A percentile compares a stretch with the other conserved stretches of the same genome.
phyloP scores from a whole-genome alignment of 2,888 invertebrate species.

The Pyrgus malvae region DNA sequence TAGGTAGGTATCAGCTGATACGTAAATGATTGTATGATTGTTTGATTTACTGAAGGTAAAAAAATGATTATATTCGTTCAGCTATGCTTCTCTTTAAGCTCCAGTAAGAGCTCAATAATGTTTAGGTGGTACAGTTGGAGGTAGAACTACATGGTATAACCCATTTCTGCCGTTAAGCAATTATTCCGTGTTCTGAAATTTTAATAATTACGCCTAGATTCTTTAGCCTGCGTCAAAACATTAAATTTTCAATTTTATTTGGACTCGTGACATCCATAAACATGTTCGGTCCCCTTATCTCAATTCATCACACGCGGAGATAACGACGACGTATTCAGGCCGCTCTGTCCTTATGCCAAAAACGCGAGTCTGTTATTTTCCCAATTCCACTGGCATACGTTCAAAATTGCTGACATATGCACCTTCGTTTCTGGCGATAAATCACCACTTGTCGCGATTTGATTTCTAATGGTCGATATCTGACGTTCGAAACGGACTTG shows the following conservation, averaged over 20 bases:
- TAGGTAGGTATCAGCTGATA: no score
- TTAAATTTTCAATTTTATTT: background rate
- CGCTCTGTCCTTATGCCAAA: constrained; percentile 37
- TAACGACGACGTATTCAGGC: constrained; percentile 33
- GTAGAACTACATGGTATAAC: no score
- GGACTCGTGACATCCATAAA: constrained; percentile 4
- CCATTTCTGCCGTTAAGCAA: no score
- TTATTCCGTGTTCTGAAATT: no score
- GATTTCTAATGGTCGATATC: constrained; percentile 7
- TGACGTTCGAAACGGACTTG: background rate
- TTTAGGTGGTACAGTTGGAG: no score
- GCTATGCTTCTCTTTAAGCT: no score
- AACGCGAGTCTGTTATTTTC: constrained; percentile 36
- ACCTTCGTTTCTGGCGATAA: constrained; percentile 17
- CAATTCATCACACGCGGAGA: constrained; percentile 23
- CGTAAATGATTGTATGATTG: no score
- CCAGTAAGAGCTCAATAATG: no score
- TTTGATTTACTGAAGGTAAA: no score
- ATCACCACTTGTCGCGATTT: constrained; percentile 14
- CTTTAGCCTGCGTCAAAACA: background rate
- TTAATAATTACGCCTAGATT: no score
- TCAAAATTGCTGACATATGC: constrained; percentile 37
- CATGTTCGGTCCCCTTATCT: constrained; percentile 9
- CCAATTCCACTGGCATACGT: constrained; percentile 38
- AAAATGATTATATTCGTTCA: no score